Evolutionary conservation across 2,113 vertebrate genomes (phyloP).

Genomic region (Neolamprologus cancellatus): DNA sequence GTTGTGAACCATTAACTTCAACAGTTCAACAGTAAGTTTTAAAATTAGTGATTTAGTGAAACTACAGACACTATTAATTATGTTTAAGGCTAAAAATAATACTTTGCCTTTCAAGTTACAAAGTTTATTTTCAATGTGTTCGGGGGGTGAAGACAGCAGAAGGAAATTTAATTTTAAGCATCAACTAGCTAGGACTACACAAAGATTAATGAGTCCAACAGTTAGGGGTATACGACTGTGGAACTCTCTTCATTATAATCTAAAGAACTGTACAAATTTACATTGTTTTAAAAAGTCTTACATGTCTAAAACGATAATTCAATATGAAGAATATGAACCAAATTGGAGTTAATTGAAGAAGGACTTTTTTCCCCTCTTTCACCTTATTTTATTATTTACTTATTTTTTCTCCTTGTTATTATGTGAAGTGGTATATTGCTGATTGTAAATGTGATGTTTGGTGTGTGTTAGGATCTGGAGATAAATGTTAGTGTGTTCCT

Average conservation of each 20-base stretch:
- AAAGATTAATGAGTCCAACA: not conserved
- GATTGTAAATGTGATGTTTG: not conserved
- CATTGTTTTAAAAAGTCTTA: not conserved
- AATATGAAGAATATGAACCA: not conserved
- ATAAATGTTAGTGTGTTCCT: fast-evolving
- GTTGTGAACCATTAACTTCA: not conserved
- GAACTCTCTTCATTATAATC: not conserved
- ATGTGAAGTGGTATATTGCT: not conserved
- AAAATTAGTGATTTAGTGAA: not conserved
- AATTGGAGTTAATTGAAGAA: not conserved
- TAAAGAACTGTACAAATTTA: not conserved
- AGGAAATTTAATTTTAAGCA: fast-evolving
- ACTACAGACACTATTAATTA: not conserved
- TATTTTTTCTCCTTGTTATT: not conserved
- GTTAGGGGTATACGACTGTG: not conserved
- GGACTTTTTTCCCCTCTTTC: not conserved
- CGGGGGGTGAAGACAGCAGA: fast-evolving
- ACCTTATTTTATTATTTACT: not conserved
- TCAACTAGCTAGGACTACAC: not conserved
- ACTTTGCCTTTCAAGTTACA: not conserved
- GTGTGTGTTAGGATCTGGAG: fast-evolving
- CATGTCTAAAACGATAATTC: not conserved
- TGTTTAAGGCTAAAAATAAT: not conserved
- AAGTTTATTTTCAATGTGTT: not conserved
- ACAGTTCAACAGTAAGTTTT: not conserved